Conservation (phyloP, 2,888 invertebrate species). For the Petrolisthes manimaculis region DNA sequence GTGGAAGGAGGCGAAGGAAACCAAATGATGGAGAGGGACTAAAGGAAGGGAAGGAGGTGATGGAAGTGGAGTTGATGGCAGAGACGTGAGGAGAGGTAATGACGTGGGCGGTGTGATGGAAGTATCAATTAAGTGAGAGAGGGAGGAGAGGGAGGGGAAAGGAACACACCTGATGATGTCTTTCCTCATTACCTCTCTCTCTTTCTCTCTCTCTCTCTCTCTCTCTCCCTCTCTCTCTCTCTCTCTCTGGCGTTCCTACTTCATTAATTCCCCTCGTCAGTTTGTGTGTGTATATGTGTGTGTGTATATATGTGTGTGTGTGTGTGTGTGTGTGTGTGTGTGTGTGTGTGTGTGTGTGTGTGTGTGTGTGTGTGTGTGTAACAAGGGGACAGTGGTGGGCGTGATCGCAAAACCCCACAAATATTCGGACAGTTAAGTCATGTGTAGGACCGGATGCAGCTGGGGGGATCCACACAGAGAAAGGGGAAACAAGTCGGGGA, state of each 20-base stretch:
- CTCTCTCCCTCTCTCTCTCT: background rate
- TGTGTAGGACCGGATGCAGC: too few species aligned
- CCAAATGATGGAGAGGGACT: background rate
- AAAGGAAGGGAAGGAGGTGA: background rate
- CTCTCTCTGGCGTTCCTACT: background rate
- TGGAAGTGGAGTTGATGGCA: background rate
- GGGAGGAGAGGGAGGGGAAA: background rate
- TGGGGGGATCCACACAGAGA: too few species aligned
- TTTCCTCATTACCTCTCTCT: background rate
- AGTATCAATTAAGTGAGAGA: background rate
- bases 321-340: background rate
- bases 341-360: background rate
- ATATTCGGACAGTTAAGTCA: too few species aligned
- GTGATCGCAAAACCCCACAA: too few species aligned
- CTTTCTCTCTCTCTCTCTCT: background rate
- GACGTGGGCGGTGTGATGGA: background rate
- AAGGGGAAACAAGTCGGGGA: too few species aligned
- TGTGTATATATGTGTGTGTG: background rate
- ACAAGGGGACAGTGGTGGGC: too few species aligned
- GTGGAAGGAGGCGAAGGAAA: background rate
- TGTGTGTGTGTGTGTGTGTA: background rate
- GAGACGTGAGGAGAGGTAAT: background rate
- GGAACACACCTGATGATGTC: background rate
- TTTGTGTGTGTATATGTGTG: background rate
- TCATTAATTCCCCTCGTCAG: background rate